These are phyloP conservation scores for Myotis planiceps DNA, from an alignment of 2,797 vertebrate genomes.

Conservation along the genomic window DNA sequence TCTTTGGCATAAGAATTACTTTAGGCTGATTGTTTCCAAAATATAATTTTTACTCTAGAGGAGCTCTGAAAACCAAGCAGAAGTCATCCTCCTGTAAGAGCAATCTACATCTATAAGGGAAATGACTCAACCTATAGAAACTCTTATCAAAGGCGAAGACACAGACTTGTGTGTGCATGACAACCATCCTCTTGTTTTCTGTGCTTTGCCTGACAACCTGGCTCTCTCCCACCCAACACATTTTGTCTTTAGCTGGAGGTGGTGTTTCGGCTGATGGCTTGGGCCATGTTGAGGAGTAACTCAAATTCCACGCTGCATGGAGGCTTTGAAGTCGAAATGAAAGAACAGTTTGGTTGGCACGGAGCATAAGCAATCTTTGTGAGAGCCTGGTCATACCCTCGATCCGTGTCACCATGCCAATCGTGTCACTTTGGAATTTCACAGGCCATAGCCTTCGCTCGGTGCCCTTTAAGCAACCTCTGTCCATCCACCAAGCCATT, in stretches of 20 bases:
- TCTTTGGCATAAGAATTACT: background rate
- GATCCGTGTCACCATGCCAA: background rate
- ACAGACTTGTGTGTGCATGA: background rate
- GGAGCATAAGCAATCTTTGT: background rate
- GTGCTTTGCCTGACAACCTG: background rate
- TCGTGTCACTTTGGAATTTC: constrained; percentile 59
- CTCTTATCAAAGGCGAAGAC: background rate
- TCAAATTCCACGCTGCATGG: background rate
- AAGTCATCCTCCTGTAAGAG: background rate
- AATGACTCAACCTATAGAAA: background rate
- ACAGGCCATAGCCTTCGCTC: constrained; percentile 27
- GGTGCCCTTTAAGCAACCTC: constrained; percentile 60
- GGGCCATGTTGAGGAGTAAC: background rate
- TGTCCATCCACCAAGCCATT: background rate
- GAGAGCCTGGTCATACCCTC: background rate
- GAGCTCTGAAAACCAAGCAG: background rate
- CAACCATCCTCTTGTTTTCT: background rate
- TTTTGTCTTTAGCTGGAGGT: background rate
- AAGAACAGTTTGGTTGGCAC: constrained; percentile 49
- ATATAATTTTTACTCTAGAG: background rate
- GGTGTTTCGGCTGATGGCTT: background rate
- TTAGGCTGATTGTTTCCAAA: background rate
- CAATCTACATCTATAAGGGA: background rate
- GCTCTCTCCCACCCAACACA: background rate
- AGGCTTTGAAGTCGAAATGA: constrained; percentile 35